Base-by-base conservation (phyloP, 2,797 vertebrate species). In the Aldrovandia affinis region DNA sequence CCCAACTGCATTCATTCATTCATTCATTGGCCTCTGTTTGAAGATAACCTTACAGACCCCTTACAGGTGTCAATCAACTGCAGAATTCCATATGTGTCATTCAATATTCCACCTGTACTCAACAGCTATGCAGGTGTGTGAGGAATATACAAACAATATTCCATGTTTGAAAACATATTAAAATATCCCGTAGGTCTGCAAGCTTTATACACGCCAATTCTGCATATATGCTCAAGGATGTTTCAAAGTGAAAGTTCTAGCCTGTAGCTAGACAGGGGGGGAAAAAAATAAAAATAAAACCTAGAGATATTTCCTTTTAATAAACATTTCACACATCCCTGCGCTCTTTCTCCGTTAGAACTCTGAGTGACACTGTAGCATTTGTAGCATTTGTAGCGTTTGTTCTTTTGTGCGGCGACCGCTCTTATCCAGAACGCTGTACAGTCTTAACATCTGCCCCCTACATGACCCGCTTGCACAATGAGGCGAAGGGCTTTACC, bases 181-280 rank as follows among this genome's bases (percentile, higher is more conserved):
- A 77, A 9, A 47, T 18, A 44, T 77, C 73, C 73, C 73, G 12
- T 25, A 77, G 42, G 73, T 77, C 39, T 77, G 42, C 25, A 47
- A 47, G 39, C 73, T 44, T 75, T 25, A n/a, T 39, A 73, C 68
- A 42, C 30, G 5, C 68, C 36, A 73, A 73, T 39, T 77, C 39
- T 44, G 73, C 20, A 77, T 47, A 22, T n/a, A 44, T 44, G 42
- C 73, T 77, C 42, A 77, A 77, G 73, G 39, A 77, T 47, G 73
- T 77, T 77, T 77, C 73, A 77, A 77, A 77, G 73, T 44, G 44
- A 77, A 47, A 77, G 73, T 77, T 77, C 39, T 77, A 44, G 39
- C 73, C 73, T 77, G 73, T 44, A 47, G 73, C 73, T 9, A 77
- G 42, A 77, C 73, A 77, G 73, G n/a, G n/a, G n/a, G n/a, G n/a